phyloP scores from a whole-genome alignment of 2,888 invertebrate species.

The Drosophila niveifrons region DNA sequence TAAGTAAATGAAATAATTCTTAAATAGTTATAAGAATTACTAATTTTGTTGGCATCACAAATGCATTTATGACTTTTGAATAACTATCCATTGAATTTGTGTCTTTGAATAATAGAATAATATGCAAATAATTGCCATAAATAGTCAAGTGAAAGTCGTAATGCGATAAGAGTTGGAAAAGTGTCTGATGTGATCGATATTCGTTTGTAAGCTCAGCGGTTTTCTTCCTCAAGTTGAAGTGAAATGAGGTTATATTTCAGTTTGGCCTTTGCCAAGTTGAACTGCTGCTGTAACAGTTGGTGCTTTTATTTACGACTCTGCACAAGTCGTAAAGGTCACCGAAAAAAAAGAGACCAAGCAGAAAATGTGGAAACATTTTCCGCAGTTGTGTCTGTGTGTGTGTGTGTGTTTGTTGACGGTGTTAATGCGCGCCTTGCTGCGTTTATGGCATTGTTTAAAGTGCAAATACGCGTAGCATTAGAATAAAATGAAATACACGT shows the following conservation, averaged over 20 bases:
- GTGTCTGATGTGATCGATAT: background rate
- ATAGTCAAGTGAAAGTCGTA: too few relatives aligned
- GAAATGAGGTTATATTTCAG: slow-evolving; percentile 36
- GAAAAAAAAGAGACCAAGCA: background rate
- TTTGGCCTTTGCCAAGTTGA: slow-evolving; percentile 20
- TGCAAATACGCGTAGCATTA: slow-evolving; percentile 41
- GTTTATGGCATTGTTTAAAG: slow-evolving; percentile 75
- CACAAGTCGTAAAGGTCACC: slow-evolving; percentile 47
- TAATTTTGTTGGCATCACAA: too few relatives aligned
- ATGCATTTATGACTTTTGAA: too few relatives aligned
- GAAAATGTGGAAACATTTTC: slow-evolving; percentile 25
- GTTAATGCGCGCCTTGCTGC: slow-evolving; percentile 79
- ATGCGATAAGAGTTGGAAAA: background rate
- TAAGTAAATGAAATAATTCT: too few relatives aligned
- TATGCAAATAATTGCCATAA: too few relatives aligned
- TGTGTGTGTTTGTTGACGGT: slow-evolving; percentile 37
- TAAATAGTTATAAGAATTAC: too few relatives aligned
- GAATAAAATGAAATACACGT: slow-evolving; percentile 3
- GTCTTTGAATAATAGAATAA: too few relatives aligned
- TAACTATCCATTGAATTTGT: too few relatives aligned
- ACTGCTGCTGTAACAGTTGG: slow-evolving; percentile 24
- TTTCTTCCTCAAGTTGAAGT: background rate
- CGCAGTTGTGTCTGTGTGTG: background rate
- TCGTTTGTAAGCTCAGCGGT: background rate
- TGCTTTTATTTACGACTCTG: slow-evolving; percentile 42